A percentile compares a stretch with the other conserved stretches of the same genome.
Evolutionary conservation across 2,888 invertebrate species (phyloP).

Genomic region (Chrysolina oricalcia): DNA sequence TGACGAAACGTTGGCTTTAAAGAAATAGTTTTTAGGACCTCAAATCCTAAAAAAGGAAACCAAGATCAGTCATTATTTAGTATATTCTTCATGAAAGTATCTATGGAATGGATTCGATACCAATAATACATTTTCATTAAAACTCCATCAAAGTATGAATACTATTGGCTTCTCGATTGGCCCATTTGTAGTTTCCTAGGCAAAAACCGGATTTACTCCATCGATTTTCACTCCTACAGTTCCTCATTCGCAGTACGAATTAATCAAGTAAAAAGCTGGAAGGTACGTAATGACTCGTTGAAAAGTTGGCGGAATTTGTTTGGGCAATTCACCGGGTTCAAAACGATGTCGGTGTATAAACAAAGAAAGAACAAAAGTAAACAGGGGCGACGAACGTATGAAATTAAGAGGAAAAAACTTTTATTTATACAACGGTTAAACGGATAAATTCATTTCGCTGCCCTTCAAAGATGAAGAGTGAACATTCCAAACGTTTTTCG

Average conservation of each 20-base stretch:
- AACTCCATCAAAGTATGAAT: conserved; percentile 4
- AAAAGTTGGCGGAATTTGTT: conserved; percentile 28
- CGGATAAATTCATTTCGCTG: background rate
- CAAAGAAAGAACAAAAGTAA: conserved; percentile 22
- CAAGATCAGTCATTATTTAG: no score
- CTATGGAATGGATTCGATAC: background rate
- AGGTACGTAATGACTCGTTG: conserved; percentile 13
- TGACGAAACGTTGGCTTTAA: no score
- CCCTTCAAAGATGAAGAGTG: background rate
- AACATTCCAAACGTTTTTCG: background rate
- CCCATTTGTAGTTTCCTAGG: conserved; percentile 10
- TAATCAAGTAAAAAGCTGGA: conserved; percentile 24
- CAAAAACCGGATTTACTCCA: conserved; percentile 9
- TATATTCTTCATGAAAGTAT: no score
- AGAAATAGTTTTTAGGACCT: no score
- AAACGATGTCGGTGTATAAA: conserved; percentile 25
- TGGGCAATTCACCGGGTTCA: conserved; percentile 26
- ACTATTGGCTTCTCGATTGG: conserved; percentile 1
- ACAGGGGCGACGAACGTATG: conserved; percentile 16
- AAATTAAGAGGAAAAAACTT: conserved; percentile 3
- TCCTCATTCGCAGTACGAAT: conserved; percentile 23
- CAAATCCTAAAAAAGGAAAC: no score
- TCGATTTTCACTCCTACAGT: conserved; percentile 15
- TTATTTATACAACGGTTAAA: conserved; percentile 19
- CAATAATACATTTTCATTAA: conserved; percentile 3